Percentiles rank a stretch among this genome's conserved stretches.
These are phyloP conservation scores for Acestrorhynchus altus DNA, from an alignment of 2,797 vertebrate species.

Conservation along the genomic window DNA sequence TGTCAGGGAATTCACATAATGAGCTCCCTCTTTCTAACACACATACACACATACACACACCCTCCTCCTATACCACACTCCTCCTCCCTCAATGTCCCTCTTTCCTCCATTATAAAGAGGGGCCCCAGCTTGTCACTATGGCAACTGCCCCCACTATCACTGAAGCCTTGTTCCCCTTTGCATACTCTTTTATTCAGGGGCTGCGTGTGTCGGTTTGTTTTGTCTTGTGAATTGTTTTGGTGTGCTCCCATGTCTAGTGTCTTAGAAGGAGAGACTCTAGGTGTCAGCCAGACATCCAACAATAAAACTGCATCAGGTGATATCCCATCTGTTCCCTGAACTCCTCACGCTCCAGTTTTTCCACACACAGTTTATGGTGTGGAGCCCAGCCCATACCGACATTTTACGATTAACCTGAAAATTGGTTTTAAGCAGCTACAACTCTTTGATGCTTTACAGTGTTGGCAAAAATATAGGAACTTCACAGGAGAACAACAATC, in stretches of 20 bases:
- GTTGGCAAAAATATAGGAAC: no score
- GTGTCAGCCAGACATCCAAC: slow-evolving; percentile 13
- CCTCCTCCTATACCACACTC: slow-evolving; percentile 41
- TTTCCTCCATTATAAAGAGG: slow-evolving; percentile 33
- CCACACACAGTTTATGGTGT: neutral
- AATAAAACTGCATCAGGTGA: neutral
- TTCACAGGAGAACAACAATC: no score
- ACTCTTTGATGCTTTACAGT: no score
- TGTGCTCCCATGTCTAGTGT: slow-evolving; percentile 12
- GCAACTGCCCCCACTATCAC: slow-evolving; percentile 50
- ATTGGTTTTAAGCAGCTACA: neutral
- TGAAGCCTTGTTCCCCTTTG: slow-evolving; percentile 20
- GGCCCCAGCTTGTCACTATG: slow-evolving; percentile 51
- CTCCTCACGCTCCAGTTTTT: slow-evolving; percentile 19
- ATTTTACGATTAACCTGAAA: neutral
- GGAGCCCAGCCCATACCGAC: neutral
- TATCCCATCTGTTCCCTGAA: neutral
- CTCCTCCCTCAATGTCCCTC: slow-evolving; percentile 32
- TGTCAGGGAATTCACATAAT: slow-evolving; percentile 76
- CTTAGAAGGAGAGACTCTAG: neutral
- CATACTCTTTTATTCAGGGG: slow-evolving; percentile 35
- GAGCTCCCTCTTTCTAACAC: slow-evolving; percentile 57
- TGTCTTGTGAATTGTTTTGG: slow-evolving; percentile 1
- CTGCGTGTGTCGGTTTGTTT: slow-evolving; percentile 3
- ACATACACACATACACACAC: slow-evolving; percentile 31